Evolutionary conservation across 2,113 vertebrate species (phyloP), one percentile per base, ranked within the genome.

Genomic region (Thunnus thynnus): DNA sequence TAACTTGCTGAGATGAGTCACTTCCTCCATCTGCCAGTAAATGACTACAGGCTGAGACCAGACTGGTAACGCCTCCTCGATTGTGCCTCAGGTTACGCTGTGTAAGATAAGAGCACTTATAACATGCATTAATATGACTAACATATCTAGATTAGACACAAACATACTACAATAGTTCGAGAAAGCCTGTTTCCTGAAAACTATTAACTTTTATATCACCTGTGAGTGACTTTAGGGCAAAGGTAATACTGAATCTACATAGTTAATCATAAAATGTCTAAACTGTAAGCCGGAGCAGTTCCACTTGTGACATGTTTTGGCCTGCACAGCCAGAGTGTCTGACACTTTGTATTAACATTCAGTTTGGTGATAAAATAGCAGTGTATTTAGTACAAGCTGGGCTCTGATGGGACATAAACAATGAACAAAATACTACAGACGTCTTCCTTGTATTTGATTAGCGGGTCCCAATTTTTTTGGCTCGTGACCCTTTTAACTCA

Each of bases 11-110:
- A 57, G 36, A 70, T 86, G 88, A 92, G 84, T 93, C 89, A 89
- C 68, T 84, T 89, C 87, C 78, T 80, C 56, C 67, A 41, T 61
- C 58, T 86, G 72, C 83, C 72, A 41, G 84, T 80, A 92, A 90
- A 80, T 73, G 72, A 60, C 65, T 63, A 16, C 46, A 0, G 27
- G 13, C 27, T 11, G 1, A 79, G 44, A 76, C 57, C 27, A 63
- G 16, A 72, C 52, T 36, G 55, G 71, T 51, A 48, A 70, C 46
- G n/a, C 81, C 86, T 74, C 44, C 47, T 36, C 9, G 7, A 9
- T 41, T 63, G 47, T 36, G 56, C 56, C 55, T 85, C 73, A 48
- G 77, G 52, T 90, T 87, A 79, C 81, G 69, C 12, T 58, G 66
- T 30, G n/a, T 16, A 62, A 11, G 36, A 84, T 77, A 82, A 73